Conservation (phyloP, 2,113 vertebrate species). For the Hippocampus zosterae region DNA sequence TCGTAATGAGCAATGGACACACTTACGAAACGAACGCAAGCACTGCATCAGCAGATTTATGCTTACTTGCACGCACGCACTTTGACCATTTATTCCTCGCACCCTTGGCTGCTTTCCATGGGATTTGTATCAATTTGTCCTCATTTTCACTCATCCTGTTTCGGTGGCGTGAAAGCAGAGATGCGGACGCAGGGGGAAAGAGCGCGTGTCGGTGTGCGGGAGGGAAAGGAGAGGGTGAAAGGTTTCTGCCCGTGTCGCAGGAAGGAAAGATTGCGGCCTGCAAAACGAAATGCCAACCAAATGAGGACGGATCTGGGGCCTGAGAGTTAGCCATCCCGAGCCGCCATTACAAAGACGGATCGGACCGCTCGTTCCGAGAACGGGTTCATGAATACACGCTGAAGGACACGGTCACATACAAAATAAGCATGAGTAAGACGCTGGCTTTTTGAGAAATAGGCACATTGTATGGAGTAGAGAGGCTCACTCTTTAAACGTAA, state of each 20-base stretch:
- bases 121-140: slow-evolving; percentile 70
- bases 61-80: slow-evolving; percentile 27
- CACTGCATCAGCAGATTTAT: slow-evolving; percentile 53
- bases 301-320: slow-evolving; percentile 74
- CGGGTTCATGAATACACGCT: slow-evolving; percentile 15
- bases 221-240: background rate
- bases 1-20: slow-evolving; percentile 46
- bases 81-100: slow-evolving; percentile 32
- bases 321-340: slow-evolving; percentile 59
- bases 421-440: slow-evolving; percentile 16
- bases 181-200: slow-evolving; percentile 25
- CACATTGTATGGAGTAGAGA: background rate
- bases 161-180: slow-evolving; percentile 47
- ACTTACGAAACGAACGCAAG: slow-evolving; percentile 30
- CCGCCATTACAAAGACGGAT: slow-evolving; percentile 74
- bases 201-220: slow-evolving; percentile 5
- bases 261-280: slow-evolving; percentile 61
- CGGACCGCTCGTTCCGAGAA: slow-evolving; percentile 58
- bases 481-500: background rate
- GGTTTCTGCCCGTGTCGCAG: slow-evolving; percentile 51
- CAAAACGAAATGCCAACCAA: slow-evolving; percentile 71
- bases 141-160: slow-evolving; percentile 61
- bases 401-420: slow-evolving; percentile 31
- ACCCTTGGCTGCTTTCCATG: slow-evolving; percentile 32
- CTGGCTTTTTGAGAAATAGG: background rate